Conservation (phyloP, 2,888 invertebrate species). For the Myopa testacea region DNA sequence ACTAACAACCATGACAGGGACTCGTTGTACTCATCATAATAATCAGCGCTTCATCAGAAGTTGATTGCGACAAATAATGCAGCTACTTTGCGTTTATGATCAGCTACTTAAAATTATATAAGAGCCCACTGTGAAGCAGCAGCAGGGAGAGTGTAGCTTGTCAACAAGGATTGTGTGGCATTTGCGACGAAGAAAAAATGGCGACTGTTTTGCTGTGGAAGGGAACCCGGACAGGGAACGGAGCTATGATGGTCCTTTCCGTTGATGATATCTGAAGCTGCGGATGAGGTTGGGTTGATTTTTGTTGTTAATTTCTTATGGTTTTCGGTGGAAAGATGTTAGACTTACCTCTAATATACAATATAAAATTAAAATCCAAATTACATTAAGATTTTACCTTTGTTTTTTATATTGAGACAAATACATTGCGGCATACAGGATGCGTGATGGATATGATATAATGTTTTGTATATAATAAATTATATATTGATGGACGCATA, state of each 20-base stretch:
- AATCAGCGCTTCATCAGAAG: slow-evolving; percentile 65
- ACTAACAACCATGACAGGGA: slow-evolving; percentile 6
- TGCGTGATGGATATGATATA: no score
- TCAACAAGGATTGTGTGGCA: not conserved
- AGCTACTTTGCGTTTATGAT: slow-evolving; percentile 62
- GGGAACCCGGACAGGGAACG: not conserved
- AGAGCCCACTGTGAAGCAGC: slow-evolving; percentile 5
- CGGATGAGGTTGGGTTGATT: no score
- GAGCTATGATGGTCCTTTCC: not conserved
- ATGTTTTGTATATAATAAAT: no score
- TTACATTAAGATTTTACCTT: no score
- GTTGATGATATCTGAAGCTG: not conserved
- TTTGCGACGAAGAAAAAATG: slow-evolving; percentile 3
- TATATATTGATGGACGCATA: no score
- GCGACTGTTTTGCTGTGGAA: slow-evolving; percentile 6
- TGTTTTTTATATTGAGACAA: no score
- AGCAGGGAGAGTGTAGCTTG: not conserved
- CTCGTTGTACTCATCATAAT: slow-evolving; percentile 45
- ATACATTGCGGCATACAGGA: no score
- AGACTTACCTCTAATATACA: not conserved
- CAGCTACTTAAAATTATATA: slow-evolving; percentile 40
- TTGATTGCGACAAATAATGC: slow-evolving; percentile 68
- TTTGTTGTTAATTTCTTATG: not conserved
- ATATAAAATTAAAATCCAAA: not conserved
- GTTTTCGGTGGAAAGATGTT: not conserved